Base-by-base conservation (phyloP, 2,797 vertebrate genomes). In the Gymnodraco acuticeps region DNA sequence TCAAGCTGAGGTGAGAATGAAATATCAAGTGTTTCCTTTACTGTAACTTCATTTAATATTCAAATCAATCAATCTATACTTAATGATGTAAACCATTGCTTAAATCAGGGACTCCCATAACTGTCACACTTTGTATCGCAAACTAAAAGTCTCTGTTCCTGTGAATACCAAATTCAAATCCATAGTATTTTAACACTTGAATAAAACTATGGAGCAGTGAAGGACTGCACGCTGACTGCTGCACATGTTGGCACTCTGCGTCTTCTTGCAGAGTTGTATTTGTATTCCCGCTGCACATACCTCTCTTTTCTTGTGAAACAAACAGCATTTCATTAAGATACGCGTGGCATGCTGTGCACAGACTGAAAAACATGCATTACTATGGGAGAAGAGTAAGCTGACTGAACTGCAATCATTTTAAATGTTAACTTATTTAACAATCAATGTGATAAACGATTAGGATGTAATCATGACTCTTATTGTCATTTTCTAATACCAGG, bases 61-160 rank as follows among this genome's bases (percentile, higher is more conserved):
- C 60, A 55, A 73, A 82, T 74, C 59, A 65, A 75, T 55, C 23
- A 56, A 38, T 75, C n/a, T 11, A 11, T 23, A 48, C 42, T 51
- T 51, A 31, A 51, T 13, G 5, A 53, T 33, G 51, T 11, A 47
- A 60, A 48, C 41, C 13, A 71, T 64, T 17, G 15, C 19, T 8
- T 12, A 53, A 38, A 82, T 66, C 55, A 45, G 23, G 42, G 55
- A 64, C 52, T 53, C 23, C 0, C 6, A 42, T 53, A n/a, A 63
- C 0, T 7, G 48, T 45, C 53, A 55, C 41, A 62, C 56, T 72
- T 63, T 3, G 14, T 41, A 70, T 58, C n/a, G 70, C 38, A 54
- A 45, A 27, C 20, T 58, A 1, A 52, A 43, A 13, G 16, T 14
- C 3, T 16, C 11, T 11, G 8, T 15, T 19, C 51, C 43, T 62